Evolutionary conservation across 2,797 vertebrate genomes (phyloP), one percentile per base, ranked within the genome.

Genomic region (Diceros bicornis): DNA sequence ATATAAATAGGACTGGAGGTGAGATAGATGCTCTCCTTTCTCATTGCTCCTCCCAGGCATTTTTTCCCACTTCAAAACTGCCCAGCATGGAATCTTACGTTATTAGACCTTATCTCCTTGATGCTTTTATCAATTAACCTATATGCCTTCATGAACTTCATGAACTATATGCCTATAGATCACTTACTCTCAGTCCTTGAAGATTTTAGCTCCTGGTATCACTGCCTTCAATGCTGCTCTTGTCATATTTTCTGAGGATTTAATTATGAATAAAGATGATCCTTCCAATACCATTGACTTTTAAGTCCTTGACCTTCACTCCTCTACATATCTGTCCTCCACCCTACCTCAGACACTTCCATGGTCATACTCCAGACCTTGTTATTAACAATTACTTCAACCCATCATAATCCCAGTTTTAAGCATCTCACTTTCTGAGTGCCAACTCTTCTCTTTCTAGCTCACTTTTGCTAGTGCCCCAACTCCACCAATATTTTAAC

Each of bases 221-320:
- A 41, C 2, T 14, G 16, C 52, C 12, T 83, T 61, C 20, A 83
- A 18, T 75, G 52, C 16, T 77, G 44, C 17, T 92, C 18, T 7
- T 44, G 18, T 77, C 61, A 59, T 66, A 52, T 75, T 50, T 75
- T 61, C 44, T 75, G 47, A 92, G 74, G 89, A 91, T 74, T 92
- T 82, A 23, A 25, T 84, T 94, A 69, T 68, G 29, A 83, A 27
- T 83, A 62, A 95, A 61, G 27, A 57, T 89, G n/a, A 89, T 83
- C 8, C 3, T 88, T 88, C 8, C 3, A 69, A 23, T 75, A 86
- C 55, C 44, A 50, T 72, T 81, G 37, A 68, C 50, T 68, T 59
- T 71, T 75, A 88, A 66, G 4, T 37, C 25, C 32, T 82, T 92
- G 37, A 83, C 10, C 18, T 75, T 34, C 9, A 17, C 14, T 72